These are phyloP conservation scores for Orthonychiurus folsomi DNA, from an alignment of 2,888 invertebrate species.

Conservation along the genomic window DNA sequence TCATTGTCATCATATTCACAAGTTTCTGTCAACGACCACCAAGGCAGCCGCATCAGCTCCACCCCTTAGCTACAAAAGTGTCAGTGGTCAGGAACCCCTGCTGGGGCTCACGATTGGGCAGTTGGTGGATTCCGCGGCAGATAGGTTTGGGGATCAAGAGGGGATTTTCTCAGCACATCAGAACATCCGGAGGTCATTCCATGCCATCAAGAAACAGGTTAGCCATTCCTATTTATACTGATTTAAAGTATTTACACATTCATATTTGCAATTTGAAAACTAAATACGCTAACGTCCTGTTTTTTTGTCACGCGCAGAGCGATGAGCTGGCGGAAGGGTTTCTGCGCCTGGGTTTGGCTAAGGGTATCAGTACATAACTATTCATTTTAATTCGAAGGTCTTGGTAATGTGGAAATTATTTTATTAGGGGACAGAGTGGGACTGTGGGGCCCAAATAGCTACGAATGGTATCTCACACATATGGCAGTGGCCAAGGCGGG, in stretches of 20 bases:
- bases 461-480: constrained; percentile 66
- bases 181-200: constrained; percentile 49
- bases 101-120: constrained; percentile 52
- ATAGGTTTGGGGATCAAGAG: constrained; percentile 51
- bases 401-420: too few relatives aligned
- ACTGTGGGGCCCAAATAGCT: constrained; percentile 67
- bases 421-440: constrained; percentile 70
- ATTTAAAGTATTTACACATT: neutral
- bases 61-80: constrained; percentile 49
- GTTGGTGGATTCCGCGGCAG: constrained; percentile 50
- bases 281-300: constrained; percentile 23
- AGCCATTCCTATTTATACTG: neutral
- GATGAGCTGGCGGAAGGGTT: constrained; percentile 65
- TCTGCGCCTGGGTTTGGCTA: constrained; percentile 56
- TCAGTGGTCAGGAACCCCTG: constrained; percentile 49
- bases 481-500: constrained; percentile 65
- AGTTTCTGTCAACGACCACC: too few relatives aligned
- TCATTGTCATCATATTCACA: too few relatives aligned
- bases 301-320: too few relatives aligned
- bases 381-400: too few relatives aligned
- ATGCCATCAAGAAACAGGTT: constrained; percentile 47
- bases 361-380: too few relatives aligned
- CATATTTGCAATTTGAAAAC: neutral
- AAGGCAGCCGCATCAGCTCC: too few relatives aligned
- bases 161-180: constrained; percentile 54